Percentiles rank a stretch among this genome's conserved stretches.
phyloP scores from a whole-genome alignment of 2,888 invertebrate species.

The Lepidonotus clava region DNA sequence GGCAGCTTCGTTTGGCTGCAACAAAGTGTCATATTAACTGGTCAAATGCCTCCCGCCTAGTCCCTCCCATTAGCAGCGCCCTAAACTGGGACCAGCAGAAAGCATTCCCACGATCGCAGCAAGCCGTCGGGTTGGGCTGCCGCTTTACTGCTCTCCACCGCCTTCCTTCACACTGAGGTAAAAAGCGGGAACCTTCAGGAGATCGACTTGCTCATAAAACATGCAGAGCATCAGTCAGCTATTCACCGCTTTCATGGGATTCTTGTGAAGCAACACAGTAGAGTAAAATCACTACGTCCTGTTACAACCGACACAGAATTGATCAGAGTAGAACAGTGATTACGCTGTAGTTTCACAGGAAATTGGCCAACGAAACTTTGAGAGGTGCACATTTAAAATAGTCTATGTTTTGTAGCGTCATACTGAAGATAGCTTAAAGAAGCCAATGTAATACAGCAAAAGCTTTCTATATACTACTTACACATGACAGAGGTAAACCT shows the following conservation, averaged over 20 bases:
- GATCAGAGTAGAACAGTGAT: too few relatives aligned
- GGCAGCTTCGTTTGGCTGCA: background rate
- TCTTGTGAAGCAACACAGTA: background rate
- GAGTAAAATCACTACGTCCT: background rate
- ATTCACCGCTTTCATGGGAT: background rate
- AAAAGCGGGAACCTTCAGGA: background rate
- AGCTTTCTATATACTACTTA: too few relatives aligned
- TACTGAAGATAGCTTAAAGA: too few relatives aligned
- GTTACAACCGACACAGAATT: background rate
- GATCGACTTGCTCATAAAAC: background rate
- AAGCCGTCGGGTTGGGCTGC: too few relatives aligned
- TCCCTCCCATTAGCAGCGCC: background rate
- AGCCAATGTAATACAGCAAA: too few relatives aligned
- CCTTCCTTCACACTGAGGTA: background rate
- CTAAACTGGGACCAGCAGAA: too few relatives aligned
- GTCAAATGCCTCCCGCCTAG: background rate
- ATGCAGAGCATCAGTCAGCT: background rate
- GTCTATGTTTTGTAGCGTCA: too few relatives aligned
- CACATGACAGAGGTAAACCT: too few relatives aligned
- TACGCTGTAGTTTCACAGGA: too few relatives aligned
- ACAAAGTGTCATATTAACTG: slow-evolving; percentile 33
- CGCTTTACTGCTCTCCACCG: background rate
- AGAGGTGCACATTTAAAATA: too few relatives aligned
- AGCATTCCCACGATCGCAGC: too few relatives aligned
- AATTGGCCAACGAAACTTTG: too few relatives aligned